Percentiles rank a stretch among this genome's conserved stretches.
phyloP scores from a whole-genome alignment of 2,113 vertebrate species.

The Athene noctua region DNA sequence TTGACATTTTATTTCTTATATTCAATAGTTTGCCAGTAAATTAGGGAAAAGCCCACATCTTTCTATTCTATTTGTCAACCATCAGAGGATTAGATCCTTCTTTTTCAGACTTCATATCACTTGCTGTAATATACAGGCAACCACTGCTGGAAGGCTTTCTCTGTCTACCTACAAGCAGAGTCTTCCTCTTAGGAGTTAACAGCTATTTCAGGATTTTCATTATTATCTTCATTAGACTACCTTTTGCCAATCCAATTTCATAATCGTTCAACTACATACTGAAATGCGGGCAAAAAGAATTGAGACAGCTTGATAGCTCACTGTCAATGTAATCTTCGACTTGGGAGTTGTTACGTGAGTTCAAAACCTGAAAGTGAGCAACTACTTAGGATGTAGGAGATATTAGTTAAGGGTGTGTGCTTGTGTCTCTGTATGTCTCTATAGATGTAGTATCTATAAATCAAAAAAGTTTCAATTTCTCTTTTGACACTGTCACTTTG shows the following conservation, averaged over 20 bases:
- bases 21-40: background rate
- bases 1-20: background rate
- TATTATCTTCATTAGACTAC: background rate
- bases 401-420: background rate
- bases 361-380: background rate
- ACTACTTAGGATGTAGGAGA: background rate
- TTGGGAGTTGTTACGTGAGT: background rate
- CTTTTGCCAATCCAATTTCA: background rate
- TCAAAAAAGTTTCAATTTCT: background rate
- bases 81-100: background rate
- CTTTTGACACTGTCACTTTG: background rate
- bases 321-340: background rate
- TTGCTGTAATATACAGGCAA: background rate
- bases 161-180: background rate
- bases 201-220: background rate
- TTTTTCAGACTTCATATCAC: background rate
- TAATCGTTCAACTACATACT: background rate
- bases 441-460: background rate
- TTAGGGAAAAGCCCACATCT: rapidly evolving
- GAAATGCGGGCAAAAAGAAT: rapidly evolving
- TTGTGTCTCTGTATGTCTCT: background rate
- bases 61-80: background rate
- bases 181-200: background rate
- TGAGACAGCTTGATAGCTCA: background rate
- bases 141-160: background rate